A percentile compares a stretch with the other conserved stretches of the same genome.
Conservation (phyloP, 2,113 vertebrate genomes). For the Prietella phreatophila region DNA sequence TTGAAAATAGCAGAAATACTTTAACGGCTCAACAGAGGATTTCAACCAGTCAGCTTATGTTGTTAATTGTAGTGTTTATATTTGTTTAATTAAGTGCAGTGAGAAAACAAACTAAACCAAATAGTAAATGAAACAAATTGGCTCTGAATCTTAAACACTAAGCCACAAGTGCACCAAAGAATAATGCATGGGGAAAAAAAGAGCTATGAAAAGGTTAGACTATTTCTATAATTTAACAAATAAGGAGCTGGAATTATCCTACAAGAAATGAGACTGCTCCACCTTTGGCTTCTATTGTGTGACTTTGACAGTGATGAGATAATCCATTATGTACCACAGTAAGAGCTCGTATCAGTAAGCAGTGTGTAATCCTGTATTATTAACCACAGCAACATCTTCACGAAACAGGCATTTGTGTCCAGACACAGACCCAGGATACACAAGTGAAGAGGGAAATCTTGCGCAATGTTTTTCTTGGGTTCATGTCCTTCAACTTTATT, state of each 20-base stretch:
- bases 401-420: background rate
- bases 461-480: background rate
- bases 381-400: constrained; percentile 30
- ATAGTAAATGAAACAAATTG: background rate
- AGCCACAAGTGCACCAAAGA: background rate
- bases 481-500: background rate
- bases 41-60: background rate
- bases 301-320: constrained; percentile 27
- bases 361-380: constrained; percentile 45
- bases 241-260: background rate
- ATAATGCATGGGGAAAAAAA: background rate
- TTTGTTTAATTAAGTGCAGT: background rate
- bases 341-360: constrained; percentile 31
- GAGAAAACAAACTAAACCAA: background rate
- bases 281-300: constrained; percentile 18
- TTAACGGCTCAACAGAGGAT: background rate
- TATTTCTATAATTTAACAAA: background rate
- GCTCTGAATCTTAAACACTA: background rate
- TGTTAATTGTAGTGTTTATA: background rate
- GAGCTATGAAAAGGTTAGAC: background rate
- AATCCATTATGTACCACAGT: constrained; percentile 45
- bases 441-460: background rate
- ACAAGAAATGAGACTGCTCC: background rate
- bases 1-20: background rate
- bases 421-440: background rate